These are phyloP conservation scores for Drosophila grimshawi DNA, from an alignment of 1,140 invertebrate genomes.

Conservation along the genomic window DNA sequence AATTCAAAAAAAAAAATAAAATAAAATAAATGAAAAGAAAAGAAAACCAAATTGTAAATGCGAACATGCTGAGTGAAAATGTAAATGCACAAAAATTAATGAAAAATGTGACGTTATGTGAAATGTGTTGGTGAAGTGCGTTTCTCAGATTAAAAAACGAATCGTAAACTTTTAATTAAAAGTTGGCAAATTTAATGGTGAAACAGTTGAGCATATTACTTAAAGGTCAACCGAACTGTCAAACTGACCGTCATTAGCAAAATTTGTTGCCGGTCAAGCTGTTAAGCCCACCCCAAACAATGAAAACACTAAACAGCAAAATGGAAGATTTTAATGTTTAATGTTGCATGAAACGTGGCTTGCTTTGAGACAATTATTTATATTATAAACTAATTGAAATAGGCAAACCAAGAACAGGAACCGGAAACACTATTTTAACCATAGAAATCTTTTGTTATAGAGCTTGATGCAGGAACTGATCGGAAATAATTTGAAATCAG, in stretches of 20 bases:
- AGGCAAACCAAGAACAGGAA: too few relatives aligned
- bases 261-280: slow-evolving; percentile 36
- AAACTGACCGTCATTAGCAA: slow-evolving; percentile 22
- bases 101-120: slow-evolving; percentile 7
- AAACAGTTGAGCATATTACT: slow-evolving; percentile 11
- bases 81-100: slow-evolving; percentile 2
- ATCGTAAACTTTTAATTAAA: slow-evolving; percentile 37
- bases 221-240: slow-evolving; percentile 36
- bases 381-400: too few relatives aligned
- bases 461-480: too few relatives aligned
- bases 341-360: background rate
- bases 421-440: too few relatives aligned
- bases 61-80: background rate
- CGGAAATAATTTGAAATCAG: too few relatives aligned
- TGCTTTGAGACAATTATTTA: too few relatives aligned
- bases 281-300: background rate
- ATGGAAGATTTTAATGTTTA: background rate
- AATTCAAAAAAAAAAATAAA: slow-evolving; percentile 37
- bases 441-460: too few relatives aligned
- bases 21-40: slow-evolving; percentile 8
- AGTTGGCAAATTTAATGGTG: slow-evolving; percentile 30
- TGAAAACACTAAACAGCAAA: slow-evolving; percentile 6
- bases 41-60: slow-evolving; percentile 7
- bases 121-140: slow-evolving; percentile 26
- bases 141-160: slow-evolving; percentile 17